phyloP scores from a whole-genome alignment of 2,113 vertebrate genomes.

The Plecturocebus donacophilus region DNA sequence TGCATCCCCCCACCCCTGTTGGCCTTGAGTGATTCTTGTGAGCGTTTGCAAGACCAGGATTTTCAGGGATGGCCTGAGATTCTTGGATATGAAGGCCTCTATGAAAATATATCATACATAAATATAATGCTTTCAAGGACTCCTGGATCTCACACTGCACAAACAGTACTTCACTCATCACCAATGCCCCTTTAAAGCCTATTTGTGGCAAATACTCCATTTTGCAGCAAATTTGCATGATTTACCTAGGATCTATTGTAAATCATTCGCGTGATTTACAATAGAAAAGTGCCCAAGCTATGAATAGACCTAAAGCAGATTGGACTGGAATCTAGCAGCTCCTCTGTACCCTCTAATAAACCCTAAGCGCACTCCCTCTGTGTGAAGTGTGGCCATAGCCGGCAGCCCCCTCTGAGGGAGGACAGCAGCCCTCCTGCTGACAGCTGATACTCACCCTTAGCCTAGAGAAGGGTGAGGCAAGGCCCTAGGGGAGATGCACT shows the following conservation, averaged over 20 bases:
- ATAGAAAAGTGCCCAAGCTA: constrained; percentile 42
- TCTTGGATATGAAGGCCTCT: constrained; percentile 5
- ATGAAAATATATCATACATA: background rate
- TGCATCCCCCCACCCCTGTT: background rate
- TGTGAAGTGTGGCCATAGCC: background rate
- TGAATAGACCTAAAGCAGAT: constrained; percentile 48
- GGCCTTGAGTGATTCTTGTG: background rate
- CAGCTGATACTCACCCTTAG: background rate
- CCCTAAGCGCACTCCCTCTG: background rate
- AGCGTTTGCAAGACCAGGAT: constrained; percentile 33
- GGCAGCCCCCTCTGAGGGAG: background rate
- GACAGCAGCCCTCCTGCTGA: background rate
- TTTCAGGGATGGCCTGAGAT: background rate
- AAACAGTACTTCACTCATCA: constrained; percentile 17
- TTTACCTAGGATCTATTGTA: constrained; percentile 36
- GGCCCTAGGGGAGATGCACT: background rate
- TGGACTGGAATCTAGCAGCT: background rate
- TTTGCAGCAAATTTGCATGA: constrained; percentile 58
- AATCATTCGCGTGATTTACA: background rate
- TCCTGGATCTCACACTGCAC: background rate
- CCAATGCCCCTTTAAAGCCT: constrained; percentile 44
- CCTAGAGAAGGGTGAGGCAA: background rate
- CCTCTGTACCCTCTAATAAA: background rate
- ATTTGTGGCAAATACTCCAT: constrained; percentile 44
- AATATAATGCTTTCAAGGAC: constrained; percentile 41